Conservation (phyloP, 2,797 vertebrate genomes). For the Galaxias olidus region DNA sequence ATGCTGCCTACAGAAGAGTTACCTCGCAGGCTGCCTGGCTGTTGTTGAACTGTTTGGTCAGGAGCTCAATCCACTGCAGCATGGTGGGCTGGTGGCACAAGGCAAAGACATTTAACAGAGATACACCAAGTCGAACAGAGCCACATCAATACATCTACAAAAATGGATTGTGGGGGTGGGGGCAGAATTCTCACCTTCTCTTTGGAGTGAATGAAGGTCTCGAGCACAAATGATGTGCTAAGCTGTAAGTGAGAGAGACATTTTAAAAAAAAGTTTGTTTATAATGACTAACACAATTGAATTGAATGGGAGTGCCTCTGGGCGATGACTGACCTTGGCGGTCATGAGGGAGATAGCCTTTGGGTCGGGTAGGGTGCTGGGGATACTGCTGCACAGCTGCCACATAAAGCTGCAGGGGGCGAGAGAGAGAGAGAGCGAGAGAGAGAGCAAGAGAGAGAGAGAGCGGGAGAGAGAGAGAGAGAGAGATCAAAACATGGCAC, state of each 20-base stretch:
- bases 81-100: conserved; percentile 87
- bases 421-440: too few species aligned
- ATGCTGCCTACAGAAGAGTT: too few species aligned
- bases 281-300: too few species aligned
- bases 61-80: conserved; percentile 98
- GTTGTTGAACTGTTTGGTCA: conserved; percentile 99
- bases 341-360: conserved; percentile 98
- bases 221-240: conserved; percentile 97
- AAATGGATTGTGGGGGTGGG: too few species aligned
- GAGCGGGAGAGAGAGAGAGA: background rate
- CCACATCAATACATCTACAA: background rate
- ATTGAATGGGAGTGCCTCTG: background rate
- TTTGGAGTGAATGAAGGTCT: conserved; percentile 99
- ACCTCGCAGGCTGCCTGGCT: conserved; percentile 99
- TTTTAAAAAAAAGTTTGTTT: too few species aligned
- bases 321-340: conserved; percentile 84
- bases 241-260: conserved; percentile 76
- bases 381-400: conserved; percentile 98
- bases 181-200: conserved; percentile 85
- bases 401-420: conserved; percentile 90
- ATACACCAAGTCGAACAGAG: background rate
- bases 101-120: background rate
- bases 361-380: conserved; percentile 95
- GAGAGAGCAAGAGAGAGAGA: background rate
- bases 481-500: background rate